phyloP scores from a whole-genome alignment of 2,888 invertebrate species.

The Latheticus oryzae region DNA sequence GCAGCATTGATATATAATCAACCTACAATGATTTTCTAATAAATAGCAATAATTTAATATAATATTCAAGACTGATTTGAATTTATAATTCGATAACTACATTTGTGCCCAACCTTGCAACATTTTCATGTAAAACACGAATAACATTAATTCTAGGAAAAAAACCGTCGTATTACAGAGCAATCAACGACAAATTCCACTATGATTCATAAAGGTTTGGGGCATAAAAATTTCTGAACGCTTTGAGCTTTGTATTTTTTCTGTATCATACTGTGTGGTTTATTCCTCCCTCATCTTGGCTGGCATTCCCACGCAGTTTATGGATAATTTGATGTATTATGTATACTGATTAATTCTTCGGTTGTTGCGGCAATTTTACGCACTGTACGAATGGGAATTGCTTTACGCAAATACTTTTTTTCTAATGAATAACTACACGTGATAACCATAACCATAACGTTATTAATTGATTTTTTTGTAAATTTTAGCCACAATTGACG shows the following conservation, averaged over 20 bases:
- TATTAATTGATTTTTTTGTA: background rate
- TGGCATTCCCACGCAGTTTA: conserved; percentile 4
- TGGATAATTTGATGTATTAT: conserved; percentile 9
- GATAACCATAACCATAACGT: background rate
- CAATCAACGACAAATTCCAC: conserved; percentile 13
- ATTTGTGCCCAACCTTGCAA: conserved; percentile 26
- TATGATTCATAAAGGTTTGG: conserved; percentile 21
- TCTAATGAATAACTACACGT: background rate
- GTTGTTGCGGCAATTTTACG: conserved; percentile 14
- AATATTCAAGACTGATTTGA: conserved; percentile 34
- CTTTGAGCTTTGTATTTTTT: background rate
- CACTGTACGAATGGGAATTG: background rate
- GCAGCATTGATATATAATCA: conserved; percentile 27
- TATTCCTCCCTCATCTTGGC: conserved; percentile 3
- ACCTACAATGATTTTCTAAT: conserved; percentile 36
- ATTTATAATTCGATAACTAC: conserved; percentile 37
- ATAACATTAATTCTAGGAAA: conserved; percentile 24
- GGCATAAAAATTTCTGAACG: conserved; percentile 13
- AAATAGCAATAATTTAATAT: conserved; percentile 38
- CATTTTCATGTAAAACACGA: conserved; percentile 22
- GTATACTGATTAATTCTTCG: conserved; percentile 15
- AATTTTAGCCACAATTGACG: background rate
- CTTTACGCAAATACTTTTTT: background rate
- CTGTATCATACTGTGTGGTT: conserved; percentile 1
- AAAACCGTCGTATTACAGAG: conserved; percentile 1